These are phyloP conservation scores for Rhimphoctona megacephalus DNA, from an alignment of 2,888 invertebrate species.

Conservation along the genomic window DNA sequence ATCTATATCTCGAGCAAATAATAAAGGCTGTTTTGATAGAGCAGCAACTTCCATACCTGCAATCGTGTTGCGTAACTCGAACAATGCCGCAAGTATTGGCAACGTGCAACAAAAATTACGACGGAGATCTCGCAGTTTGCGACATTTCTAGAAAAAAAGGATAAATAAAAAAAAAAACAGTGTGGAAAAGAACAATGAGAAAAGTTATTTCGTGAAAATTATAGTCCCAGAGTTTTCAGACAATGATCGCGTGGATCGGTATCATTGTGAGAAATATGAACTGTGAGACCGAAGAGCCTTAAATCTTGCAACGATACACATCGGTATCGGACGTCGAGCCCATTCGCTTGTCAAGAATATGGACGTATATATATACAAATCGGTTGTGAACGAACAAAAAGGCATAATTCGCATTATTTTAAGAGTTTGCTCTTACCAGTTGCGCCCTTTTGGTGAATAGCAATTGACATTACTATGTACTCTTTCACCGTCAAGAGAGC, in stretches of 20 bases:
- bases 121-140: slow-evolving; percentile 2
- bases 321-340: slow-evolving; percentile 73
- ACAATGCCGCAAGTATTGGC: slow-evolving; percentile 13
- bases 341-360: slow-evolving; percentile 49
- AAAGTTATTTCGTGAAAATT: slow-evolving; percentile 42
- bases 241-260: slow-evolving; percentile 44
- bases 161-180: background rate
- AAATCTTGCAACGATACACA: slow-evolving; percentile 61
- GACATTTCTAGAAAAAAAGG: slow-evolving; percentile 5
- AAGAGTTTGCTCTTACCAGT: slow-evolving; percentile 39
- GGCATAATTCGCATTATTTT: slow-evolving; percentile 50
- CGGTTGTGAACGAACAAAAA: slow-evolving; percentile 34
- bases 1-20: background rate
- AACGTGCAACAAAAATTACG: slow-evolving; percentile 11
- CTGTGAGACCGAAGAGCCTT: slow-evolving; percentile 44
- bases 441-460: slow-evolving; percentile 23
- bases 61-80: background rate
- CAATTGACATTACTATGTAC: slow-evolving; percentile 38
- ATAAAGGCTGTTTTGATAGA: background rate
- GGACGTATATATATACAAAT: background rate
- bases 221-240: slow-evolving; percentile 43
- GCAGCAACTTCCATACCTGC: background rate
- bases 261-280: slow-evolving; percentile 48
- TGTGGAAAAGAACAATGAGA: background rate
- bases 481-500: slow-evolving; percentile 71